Conservation (phyloP, 2,113 vertebrate genomes). For the Oreotragus oreotragus region DNA sequence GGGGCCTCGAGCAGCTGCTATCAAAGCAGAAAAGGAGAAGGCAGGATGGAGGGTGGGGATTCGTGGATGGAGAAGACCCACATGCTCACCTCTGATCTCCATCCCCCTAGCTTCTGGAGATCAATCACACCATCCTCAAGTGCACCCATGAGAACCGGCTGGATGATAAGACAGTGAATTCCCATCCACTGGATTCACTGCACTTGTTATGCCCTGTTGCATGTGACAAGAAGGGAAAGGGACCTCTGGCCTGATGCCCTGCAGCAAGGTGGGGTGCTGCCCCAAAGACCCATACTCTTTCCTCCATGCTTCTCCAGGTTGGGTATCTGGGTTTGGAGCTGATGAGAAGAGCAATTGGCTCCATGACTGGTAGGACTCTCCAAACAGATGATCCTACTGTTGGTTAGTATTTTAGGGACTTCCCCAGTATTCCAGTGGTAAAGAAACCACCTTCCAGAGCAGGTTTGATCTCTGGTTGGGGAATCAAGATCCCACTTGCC, state of each 20-base stretch:
- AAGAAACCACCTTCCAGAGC: not conserved
- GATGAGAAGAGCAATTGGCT: slow-evolving; percentile 87
- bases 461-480: not conserved
- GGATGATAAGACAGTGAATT: not conserved
- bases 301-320: not conserved
- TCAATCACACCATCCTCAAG: slow-evolving; percentile 68
- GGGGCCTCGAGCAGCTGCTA: not conserved
- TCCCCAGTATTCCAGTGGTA: not conserved
- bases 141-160: slow-evolving; percentile 65
- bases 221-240: slow-evolving; percentile 29
- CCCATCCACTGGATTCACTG: slow-evolving; percentile 48
- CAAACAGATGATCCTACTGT: not conserved
- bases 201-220: slow-evolving; percentile 58
- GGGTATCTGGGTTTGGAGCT: slow-evolving; percentile 85
- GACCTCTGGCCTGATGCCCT: not conserved
- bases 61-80: not conserved
- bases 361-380: slow-evolving; percentile 87
- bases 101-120: slow-evolving; percentile 51
- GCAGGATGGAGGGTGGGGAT: not conserved
- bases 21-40: not conserved
- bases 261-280: not conserved
- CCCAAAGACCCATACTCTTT: not conserved
- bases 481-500: not conserved
- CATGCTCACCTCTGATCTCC: not conserved
- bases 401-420: not conserved